These are phyloP conservation scores for western clawed frog (Xenopus tropicalis) DNA, from an alignment of 2,113 vertebrate species.

Conservation along the genomic window DNA sequence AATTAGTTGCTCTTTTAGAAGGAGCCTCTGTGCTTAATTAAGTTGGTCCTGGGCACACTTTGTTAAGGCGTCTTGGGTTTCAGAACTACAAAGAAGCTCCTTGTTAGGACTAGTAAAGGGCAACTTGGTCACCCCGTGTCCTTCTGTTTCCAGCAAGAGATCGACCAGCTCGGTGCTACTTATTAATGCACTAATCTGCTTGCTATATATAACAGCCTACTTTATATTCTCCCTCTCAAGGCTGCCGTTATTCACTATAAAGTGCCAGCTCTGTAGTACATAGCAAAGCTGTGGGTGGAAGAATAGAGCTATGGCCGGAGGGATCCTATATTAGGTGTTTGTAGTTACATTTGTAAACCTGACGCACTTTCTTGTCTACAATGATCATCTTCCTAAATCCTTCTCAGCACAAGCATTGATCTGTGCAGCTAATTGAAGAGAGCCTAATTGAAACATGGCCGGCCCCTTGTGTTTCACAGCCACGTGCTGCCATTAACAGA, in stretches of 20 bases:
- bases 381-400: conserved; percentile 51
- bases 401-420: conserved; percentile 54
- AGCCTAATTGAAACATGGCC: conserved; percentile 53
- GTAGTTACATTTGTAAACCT: conserved; percentile 36
- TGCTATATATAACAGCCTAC: not conserved
- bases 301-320: not conserved
- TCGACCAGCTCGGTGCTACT: not conserved
- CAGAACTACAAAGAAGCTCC: not conserved
- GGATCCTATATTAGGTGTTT: conserved; percentile 22
- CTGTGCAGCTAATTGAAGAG: conserved; percentile 59
- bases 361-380: conserved; percentile 26
- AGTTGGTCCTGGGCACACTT: too few species aligned
- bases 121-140: not conserved
- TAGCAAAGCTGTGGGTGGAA: not conserved
- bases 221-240: not conserved
- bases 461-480: conserved; percentile 49
- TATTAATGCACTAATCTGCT: not conserved
- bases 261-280: too few species aligned
- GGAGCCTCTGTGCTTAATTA: too few species aligned
- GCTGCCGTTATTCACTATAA: too few species aligned
- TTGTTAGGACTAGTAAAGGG: not conserved
- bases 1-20: too few species aligned
- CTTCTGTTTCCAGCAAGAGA: not conserved
- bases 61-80: not conserved
- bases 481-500: conserved; percentile 52